Conservation (phyloP, 2,888 invertebrate species). For the Oligia latruncula region DNA sequence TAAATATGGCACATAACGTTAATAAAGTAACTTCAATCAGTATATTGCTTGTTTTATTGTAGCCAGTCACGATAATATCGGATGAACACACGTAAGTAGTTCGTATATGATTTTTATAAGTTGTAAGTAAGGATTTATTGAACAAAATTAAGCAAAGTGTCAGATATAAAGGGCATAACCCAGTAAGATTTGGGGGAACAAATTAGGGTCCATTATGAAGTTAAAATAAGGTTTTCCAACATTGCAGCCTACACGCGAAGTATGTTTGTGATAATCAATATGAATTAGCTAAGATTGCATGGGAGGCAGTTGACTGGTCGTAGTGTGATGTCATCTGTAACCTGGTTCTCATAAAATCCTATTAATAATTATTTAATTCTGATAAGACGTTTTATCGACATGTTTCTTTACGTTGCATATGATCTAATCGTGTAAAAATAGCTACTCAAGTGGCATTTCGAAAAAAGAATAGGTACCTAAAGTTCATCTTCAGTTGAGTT, state of each 20-base stretch:
- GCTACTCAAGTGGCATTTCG: neutral
- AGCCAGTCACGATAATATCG: constrained; percentile 64
- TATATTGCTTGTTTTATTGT: constrained; percentile 64
- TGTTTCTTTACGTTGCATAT: neutral
- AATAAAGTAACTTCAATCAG: constrained; percentile 68
- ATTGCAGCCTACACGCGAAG: constrained; percentile 36
- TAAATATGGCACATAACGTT: constrained; percentile 59
- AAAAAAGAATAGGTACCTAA: neutral
- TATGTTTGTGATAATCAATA: constrained; percentile 25
- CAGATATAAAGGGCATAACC: constrained; percentile 28
- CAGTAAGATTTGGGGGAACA: constrained; percentile 32
- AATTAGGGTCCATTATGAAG: constrained; percentile 46
- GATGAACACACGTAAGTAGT: constrained; percentile 50
- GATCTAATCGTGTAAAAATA: neutral
- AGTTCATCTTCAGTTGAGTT: neutral
- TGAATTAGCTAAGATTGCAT: constrained; percentile 17
- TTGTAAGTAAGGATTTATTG: constrained; percentile 39
- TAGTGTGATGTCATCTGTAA: constrained; percentile 30
- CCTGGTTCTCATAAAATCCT: constrained; percentile 31
- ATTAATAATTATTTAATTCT: constrained; percentile 5
- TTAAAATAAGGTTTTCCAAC: constrained; percentile 26
- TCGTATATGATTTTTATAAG: constrained; percentile 38
- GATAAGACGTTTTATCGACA: neutral
- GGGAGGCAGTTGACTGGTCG: constrained; percentile 7
- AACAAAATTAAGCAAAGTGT: constrained; percentile 45